Evolutionary conservation across 2,888 invertebrate genomes (phyloP).

Genomic region (Trypoxylon attenuatum): DNA sequence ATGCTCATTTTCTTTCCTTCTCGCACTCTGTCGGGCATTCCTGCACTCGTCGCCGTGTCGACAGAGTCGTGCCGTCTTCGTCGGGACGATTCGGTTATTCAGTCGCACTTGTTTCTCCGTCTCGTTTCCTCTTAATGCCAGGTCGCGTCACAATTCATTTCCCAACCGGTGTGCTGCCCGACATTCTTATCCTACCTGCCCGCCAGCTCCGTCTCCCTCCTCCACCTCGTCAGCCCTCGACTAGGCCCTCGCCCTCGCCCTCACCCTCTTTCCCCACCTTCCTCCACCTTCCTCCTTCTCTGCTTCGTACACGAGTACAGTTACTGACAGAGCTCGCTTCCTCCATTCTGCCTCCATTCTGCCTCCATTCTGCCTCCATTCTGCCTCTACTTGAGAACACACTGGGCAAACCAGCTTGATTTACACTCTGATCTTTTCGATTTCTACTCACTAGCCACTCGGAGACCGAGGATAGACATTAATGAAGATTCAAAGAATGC

Average conservation of each 20-base stretch:
- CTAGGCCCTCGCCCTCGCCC: background rate
- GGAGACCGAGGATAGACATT: too few relatives aligned
- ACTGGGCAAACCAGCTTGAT: too few relatives aligned
- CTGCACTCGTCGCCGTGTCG: slow-evolving; percentile 2
- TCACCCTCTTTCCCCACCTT: slow-evolving; percentile 1
- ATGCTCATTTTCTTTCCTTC: too few relatives aligned
- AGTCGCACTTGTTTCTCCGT: slow-evolving; percentile 2
- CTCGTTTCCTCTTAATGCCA: slow-evolving; percentile 32
- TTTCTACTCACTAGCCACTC: too few relatives aligned
- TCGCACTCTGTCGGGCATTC: background rate
- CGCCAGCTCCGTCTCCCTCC: slow-evolving; percentile 17
- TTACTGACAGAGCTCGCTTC: slow-evolving; percentile 52
- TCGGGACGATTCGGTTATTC: slow-evolving; percentile 4
- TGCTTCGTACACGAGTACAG: slow-evolving; percentile 32
- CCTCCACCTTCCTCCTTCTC: too few relatives aligned
- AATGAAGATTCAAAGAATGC: too few relatives aligned
- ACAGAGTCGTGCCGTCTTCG: background rate
- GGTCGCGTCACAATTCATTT: slow-evolving; percentile 53
- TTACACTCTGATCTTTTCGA: too few relatives aligned
- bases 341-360: too few relatives aligned
- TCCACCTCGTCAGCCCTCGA: too few relatives aligned
- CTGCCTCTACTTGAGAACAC: too few relatives aligned
- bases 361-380: too few relatives aligned
- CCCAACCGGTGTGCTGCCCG: slow-evolving; percentile 46
- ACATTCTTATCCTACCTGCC: slow-evolving; percentile 51